A percentile compares a stretch with the other conserved stretches of the same genome.
Conservation (phyloP, 2,113 vertebrate genomes). For the Phasianus colchicus region DNA sequence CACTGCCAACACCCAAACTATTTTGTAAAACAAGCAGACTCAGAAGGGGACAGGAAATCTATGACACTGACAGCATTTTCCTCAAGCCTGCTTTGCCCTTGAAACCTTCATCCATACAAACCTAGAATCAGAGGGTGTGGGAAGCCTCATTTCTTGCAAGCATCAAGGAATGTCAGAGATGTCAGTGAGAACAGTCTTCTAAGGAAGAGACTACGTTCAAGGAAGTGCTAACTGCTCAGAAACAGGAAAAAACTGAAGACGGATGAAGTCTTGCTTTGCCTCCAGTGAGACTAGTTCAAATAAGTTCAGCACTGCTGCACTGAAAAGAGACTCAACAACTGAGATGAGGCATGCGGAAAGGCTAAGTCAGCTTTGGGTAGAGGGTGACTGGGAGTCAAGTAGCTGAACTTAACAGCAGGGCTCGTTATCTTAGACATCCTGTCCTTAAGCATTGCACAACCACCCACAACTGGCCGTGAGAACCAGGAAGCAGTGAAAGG, state of each 20-base stretch:
- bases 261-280: neutral
- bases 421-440: neutral
- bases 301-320: neutral
- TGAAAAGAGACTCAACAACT: neutral
- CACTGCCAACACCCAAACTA: neutral
- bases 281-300: neutral
- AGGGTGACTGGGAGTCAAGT: neutral
- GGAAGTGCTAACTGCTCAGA: neutral
- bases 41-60: neutral
- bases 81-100: neutral
- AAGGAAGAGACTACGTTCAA: neutral
- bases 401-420: neutral
- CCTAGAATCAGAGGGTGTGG: no score
- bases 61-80: neutral
- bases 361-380: neutral
- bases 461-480: neutral
- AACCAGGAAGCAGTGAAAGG: conserved; percentile 7
- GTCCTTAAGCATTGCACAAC: neutral
- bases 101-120: neutral
- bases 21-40: neutral
- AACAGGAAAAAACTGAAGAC: neutral
- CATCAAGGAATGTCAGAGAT: neutral
- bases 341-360: neutral
- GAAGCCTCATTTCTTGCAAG: neutral
- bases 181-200: neutral